Base-by-base conservation (phyloP, 1,140 invertebrate species). In the Megalonaias nervosa region DNA sequence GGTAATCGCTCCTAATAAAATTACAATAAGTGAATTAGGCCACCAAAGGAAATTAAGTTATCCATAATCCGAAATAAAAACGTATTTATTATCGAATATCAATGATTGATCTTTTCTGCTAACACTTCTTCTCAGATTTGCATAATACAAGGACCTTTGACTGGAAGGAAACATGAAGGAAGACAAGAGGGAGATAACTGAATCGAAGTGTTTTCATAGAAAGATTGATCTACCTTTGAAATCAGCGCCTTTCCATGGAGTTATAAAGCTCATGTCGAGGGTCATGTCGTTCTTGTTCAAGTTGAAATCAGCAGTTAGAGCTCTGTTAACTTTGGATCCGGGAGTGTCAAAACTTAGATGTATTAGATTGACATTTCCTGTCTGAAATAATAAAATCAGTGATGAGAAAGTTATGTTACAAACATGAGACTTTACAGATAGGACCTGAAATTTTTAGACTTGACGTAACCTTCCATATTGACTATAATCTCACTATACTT, bases 281-380 rank as follows among this genome's bases (percentile, higher is more conserved):
- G 79, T 81, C 21, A 86, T 83, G 17, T 86, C 84, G 5, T 75
- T 66, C 23, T 80, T 74, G 77, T 91, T 88, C 0, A 92, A 59
- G 12, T 83, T 74, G 55, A 91, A 83, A 23, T 90, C 86, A 23
- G 88, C 78, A 3, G 81, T 82, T 0, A 92, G 71, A 70, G 87
- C 79, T 26, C 92, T 85, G 77, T 93, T 87, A n/a, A 79, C 59
- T 89, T 78, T 69, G 70, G 71, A 93, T 15, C 91, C 88, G 9
- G 92, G 92, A 15, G 92, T 93, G 75, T 92, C 87, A 68, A 93
- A 87, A 14, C 79, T 67, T 70, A 86, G 55, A n/a, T 78, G 80
- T 31, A 73, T 75, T 16, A 76, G 75, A 62, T 77, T 73, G 14
- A 79, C 77, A 21, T 77, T 66, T 48, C 68, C 80, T 15, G 56